Evolutionary conservation across 1,140 invertebrate species (phyloP), one percentile per base, ranked within the genome.

Genomic region (Ooceraea biroi): DNA sequence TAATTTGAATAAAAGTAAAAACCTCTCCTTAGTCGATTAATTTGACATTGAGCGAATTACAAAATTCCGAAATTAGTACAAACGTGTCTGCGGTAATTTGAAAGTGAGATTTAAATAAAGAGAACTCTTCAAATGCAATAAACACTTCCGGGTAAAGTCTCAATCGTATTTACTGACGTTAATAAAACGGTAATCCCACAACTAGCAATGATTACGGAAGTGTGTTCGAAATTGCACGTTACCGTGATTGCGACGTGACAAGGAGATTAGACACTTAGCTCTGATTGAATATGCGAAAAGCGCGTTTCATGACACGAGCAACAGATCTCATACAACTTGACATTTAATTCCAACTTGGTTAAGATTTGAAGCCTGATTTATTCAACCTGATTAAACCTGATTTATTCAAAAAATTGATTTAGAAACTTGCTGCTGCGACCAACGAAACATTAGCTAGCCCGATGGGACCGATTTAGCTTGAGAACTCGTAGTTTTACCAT

Each of bases 211-310:
- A 65, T 76, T 50, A 50, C n/a, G 63, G 22, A 57, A 69, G 7
- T 3, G 12, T 68, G 30, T 68, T 78, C 25, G 63, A 57, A 57
- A 69, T 80, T 69, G 22, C 19, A 2, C n/a, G 17, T 55, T 78
- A 78, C 12, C 5, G 17, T 68, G 22, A 41, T 57, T 69, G 36
- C 1, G 5, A 14, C 3, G 19, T 8, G 17, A 25, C 10, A 52
- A 52, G 48, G 22, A 30, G 11, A 78, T 69, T 78, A 46, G 30
- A 68, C 30, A 78, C 63, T 69, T 77, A 77, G 44, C n/a, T 69
- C 41, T 11, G 10, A 44, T 68, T 69, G 50, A 69, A 80, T 46
- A 55, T 25, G 25, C 11, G 3, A 22, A 78, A 68, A 41, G 5
- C 11, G 17, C 25, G 19, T 22, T 76, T 8, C 25, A 10, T 55